Percentiles rank a stretch among this genome's conserved stretches.
These are phyloP conservation scores for Chromoteleia sp. DNA, from an alignment of 2,888 invertebrate genomes.

Conservation along the genomic window DNA sequence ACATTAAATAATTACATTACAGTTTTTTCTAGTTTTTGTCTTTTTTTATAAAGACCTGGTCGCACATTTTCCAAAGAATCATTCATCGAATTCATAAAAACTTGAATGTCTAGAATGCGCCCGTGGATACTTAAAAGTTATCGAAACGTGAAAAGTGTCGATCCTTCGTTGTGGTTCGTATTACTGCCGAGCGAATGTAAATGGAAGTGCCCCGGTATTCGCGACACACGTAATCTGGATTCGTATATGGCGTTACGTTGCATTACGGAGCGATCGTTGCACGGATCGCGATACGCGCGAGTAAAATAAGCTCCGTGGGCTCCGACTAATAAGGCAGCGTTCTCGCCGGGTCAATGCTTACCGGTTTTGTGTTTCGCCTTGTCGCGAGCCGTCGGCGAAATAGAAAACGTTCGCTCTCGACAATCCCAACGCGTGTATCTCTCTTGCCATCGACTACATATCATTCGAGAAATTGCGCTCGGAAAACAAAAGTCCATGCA, in stretches of 20 bases:
- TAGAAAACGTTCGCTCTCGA: slow-evolving; percentile 62
- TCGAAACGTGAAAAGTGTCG: slow-evolving; percentile 4
- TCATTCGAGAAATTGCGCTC: slow-evolving; percentile 59
- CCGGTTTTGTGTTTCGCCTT: slow-evolving; percentile 81
- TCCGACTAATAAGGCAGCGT: slow-evolving; percentile 80
- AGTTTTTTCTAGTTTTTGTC: no score
- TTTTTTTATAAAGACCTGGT: no score
- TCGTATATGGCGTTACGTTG: slow-evolving; percentile 70
- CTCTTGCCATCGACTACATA: slow-evolving; percentile 60
- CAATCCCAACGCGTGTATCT: slow-evolving; percentile 67
- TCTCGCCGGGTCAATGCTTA: slow-evolving; percentile 83
- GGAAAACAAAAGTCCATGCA: slow-evolving; percentile 58
- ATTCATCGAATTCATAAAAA: no score
- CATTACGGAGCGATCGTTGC: slow-evolving; percentile 63
- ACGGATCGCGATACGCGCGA: slow-evolving; percentile 68
- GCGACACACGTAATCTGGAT: slow-evolving; percentile 61
- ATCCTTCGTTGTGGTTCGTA: slow-evolving; percentile 30
- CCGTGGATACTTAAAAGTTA: neutral
- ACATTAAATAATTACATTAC: no score
- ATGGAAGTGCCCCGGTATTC: slow-evolving; percentile 45
- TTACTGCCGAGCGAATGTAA: slow-evolving; percentile 39
- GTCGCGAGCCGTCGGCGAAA: slow-evolving; percentile 70
- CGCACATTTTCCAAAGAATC: no score
- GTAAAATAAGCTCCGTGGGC: slow-evolving; percentile 78
- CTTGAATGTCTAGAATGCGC: no score